Evolutionary conservation across 2,888 invertebrate species (phyloP).

Genomic region (Apamea sordens): DNA sequence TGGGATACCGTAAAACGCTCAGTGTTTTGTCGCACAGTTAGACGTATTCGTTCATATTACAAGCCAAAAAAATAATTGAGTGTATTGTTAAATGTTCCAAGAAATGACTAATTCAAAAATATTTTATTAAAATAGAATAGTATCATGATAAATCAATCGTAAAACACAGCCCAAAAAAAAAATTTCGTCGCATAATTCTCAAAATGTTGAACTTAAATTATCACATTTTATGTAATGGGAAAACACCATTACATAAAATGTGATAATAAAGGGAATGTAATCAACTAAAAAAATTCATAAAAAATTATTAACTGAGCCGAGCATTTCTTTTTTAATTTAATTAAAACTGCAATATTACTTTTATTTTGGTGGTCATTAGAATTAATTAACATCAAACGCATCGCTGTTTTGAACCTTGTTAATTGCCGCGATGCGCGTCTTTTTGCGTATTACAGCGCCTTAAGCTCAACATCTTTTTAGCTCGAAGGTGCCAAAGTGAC

Average conservation of each 20-base stretch:
- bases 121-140: not conserved
- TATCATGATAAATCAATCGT: not conserved
- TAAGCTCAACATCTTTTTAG: conserved; percentile 14
- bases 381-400: not conserved
- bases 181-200: not conserved
- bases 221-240: too few relatives aligned
- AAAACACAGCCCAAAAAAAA: not conserved
- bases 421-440: not conserved
- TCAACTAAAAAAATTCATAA: too few relatives aligned
- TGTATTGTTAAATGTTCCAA: not conserved
- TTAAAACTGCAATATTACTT: not conserved
- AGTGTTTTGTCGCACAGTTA: too few relatives aligned
- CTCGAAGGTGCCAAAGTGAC: conserved; percentile 23
- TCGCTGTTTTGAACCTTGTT: not conserved
- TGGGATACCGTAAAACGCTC: too few relatives aligned
- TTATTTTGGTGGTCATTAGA: not conserved
- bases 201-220: not conserved
- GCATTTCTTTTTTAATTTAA: too few relatives aligned
- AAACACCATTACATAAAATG: too few relatives aligned
- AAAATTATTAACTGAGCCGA: too few relatives aligned
- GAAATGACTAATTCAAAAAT: not conserved
- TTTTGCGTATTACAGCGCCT: not conserved
- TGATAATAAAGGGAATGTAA: not conserved
- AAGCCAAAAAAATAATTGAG: not conserved
- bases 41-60: not conserved